Conservation (phyloP, 35 echinoderm and acorn worm genomes). For the Heliocidaris tuberculata region DNA sequence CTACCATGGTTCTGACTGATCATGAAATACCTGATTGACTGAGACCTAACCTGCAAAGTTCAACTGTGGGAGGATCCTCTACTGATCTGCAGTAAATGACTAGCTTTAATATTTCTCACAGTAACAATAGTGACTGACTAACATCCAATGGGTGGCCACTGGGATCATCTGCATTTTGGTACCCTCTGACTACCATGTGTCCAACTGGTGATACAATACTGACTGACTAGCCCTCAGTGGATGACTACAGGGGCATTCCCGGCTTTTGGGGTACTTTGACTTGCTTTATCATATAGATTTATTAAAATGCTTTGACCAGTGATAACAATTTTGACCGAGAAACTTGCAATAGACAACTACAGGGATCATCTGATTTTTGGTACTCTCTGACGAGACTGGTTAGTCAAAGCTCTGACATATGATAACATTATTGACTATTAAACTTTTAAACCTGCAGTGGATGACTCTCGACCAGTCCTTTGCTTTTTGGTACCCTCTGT, state of each 20-base stretch:
- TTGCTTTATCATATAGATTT: no score
- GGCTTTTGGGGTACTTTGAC: no score
- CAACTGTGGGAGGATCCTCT: not conserved
- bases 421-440: no score
- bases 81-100: not conserved
- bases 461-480: slow-evolving; percentile 64
- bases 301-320: no score
- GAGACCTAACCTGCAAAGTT: not conserved
- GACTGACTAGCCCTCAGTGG: no score
- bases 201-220: not conserved
- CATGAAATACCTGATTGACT: no score
- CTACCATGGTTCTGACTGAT: no score
- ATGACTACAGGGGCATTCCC: not conserved
- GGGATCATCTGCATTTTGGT: not conserved
- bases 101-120: not conserved
- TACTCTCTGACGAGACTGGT: no score
- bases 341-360: not conserved
- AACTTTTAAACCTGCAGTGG: slow-evolving; percentile 77
- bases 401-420: no score
- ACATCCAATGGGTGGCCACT: not conserved
- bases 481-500: slow-evolving; percentile 62
- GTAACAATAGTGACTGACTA: not conserved
- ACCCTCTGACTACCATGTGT: no score
- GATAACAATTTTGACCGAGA: not conserved
- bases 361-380: not conserved